Evolutionary conservation across 2,888 invertebrate genomes (phyloP).

Genomic region (Clunio marinus): DNA sequence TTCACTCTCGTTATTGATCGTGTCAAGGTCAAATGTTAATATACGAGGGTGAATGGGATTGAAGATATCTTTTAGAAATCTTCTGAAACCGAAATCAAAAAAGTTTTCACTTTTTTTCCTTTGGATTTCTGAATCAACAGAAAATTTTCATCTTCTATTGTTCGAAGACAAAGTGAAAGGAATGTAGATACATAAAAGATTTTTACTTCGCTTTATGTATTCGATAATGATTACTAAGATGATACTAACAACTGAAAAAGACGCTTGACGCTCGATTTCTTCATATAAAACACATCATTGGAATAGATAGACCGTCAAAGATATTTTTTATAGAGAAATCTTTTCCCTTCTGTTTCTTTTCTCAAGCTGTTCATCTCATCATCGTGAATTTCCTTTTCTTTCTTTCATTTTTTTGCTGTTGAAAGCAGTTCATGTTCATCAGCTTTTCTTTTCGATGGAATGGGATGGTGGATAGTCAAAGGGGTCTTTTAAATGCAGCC

Average conservation of each 20-base stretch:
- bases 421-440: too few relatives aligned
- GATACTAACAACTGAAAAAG: neutral
- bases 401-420: neutral
- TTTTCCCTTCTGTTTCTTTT: neutral
- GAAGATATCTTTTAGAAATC: too few relatives aligned
- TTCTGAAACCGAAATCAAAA: too few relatives aligned
- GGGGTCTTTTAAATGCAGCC: too few relatives aligned
- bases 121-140: constrained; percentile 28
- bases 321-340: constrained; percentile 7
- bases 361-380: neutral
- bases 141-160: neutral
- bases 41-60: neutral
- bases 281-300: neutral
- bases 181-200: neutral
- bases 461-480: too few relatives aligned
- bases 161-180: neutral
- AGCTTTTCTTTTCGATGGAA: too few relatives aligned
- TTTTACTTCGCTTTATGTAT: neutral
- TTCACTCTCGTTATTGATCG: constrained; percentile 36
- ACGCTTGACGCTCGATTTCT: constrained; percentile 10
- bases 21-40: constrained; percentile 32
- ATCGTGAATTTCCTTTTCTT: neutral
- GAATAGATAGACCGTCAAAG: constrained; percentile 15
- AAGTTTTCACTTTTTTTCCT: too few relatives aligned
- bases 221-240: constrained; percentile 21